Percentiles rank a stretch among this genome's conserved stretches.
These are phyloP conservation scores for Pygoscelis adeliae DNA, from an alignment of 2,113 vertebrate species.

Conservation along the genomic window DNA sequence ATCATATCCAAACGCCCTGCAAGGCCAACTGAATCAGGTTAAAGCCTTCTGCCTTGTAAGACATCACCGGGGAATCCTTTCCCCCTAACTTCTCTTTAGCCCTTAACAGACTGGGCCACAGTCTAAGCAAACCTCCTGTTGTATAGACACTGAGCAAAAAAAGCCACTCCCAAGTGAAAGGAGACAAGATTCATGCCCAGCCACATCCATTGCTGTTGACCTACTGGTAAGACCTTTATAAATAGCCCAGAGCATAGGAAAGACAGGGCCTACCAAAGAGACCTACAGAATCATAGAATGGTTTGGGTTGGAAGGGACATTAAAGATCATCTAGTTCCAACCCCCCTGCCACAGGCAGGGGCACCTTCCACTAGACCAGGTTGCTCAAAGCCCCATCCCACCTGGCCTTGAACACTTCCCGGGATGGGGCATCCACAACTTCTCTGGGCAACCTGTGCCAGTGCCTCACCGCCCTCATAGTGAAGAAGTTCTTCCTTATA, in stretches of 20 bases:
- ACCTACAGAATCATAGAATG: not conserved
- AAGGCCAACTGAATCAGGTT: not conserved
- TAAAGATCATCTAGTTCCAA: not conserved
- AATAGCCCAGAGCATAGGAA: not conserved
- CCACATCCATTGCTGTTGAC: not conserved
- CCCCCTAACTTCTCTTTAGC: not conserved
- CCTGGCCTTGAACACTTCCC: not conserved
- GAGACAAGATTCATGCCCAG: not conserved
- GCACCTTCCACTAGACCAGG: not conserved
- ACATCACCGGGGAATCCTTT: not conserved
- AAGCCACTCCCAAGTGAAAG: not conserved
- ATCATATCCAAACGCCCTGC: not conserved
- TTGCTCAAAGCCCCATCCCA: not conserved
- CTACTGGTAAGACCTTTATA: not conserved
- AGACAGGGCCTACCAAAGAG: not conserved
- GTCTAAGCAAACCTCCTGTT: not conserved
- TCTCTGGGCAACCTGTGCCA: not conserved
- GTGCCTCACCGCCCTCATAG: not conserved
- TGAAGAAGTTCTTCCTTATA: not conserved
- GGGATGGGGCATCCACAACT: not conserved
- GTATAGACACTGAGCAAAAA: not conserved
- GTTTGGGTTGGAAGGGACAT: not conserved
- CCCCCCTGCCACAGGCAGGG: not conserved
- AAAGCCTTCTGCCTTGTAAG: not conserved
- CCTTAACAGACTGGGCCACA: not conserved